Conservation (phyloP, 2,888 invertebrate genomes). For the Polyommatus icarus region DNA sequence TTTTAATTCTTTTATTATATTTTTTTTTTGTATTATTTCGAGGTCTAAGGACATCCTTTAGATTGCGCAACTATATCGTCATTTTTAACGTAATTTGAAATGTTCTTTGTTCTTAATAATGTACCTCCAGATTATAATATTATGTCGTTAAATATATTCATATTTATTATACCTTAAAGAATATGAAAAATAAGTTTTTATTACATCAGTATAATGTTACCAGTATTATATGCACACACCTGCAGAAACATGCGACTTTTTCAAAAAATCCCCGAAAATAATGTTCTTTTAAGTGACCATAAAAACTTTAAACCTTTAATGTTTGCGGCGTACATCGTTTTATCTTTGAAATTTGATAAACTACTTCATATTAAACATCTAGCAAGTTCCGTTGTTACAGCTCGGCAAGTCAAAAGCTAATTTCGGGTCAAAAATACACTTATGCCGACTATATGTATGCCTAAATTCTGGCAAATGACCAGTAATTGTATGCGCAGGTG, state of each 20-base stretch:
- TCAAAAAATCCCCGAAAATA: background rate
- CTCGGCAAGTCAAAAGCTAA: background rate
- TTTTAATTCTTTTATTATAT: no score
- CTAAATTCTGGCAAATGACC: slow-evolving; percentile 4
- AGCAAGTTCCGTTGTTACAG: background rate
- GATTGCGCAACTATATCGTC: background rate
- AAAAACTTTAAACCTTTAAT: slow-evolving; percentile 19
- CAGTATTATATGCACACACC: background rate
- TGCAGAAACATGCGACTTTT: slow-evolving; percentile 3
- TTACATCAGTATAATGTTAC: slow-evolving; percentile 3
- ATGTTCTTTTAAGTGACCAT: slow-evolving; percentile 9
- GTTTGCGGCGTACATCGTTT: background rate
- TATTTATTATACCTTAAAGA: slow-evolving; percentile 3
- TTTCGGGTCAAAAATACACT: background rate
- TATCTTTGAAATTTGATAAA: background rate
- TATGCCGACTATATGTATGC: background rate
- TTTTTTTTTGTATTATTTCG: no score
- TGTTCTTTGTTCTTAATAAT: background rate
- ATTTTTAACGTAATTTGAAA: background rate
- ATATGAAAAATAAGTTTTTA: background rate
- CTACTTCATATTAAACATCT: background rate
- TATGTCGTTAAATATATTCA: background rate
- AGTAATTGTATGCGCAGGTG: background rate
- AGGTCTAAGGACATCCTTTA: background rate
- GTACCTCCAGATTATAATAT: background rate